Evolutionary conservation across 2,113 vertebrate genomes (phyloP), one percentile per base, ranked within the genome.

Genomic region (Sorex fumeus): DNA sequence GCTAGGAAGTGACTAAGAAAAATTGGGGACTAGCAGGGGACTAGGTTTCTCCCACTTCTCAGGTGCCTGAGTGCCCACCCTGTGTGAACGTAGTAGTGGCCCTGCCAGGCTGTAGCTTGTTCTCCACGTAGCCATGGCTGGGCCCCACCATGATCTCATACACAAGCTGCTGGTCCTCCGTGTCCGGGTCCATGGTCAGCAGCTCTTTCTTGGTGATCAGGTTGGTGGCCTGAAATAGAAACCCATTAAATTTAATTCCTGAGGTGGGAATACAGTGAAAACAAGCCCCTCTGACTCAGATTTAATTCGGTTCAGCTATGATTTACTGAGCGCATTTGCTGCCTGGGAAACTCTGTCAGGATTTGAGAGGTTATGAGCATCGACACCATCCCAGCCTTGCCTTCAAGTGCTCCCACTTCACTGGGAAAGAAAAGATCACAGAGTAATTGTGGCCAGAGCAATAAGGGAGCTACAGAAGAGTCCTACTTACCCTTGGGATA

Each of bases 141-240:
- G 99, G 98, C 67, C 97, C 95, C 0, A 90, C 30, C 0, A 98
- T 99, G 94, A 99, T 95, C 91, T 99, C 98, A 34, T 99, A 99
- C 88, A 98, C 96, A 93, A 99, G 98, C 93, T 99, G 98, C 0
- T 94, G 96, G 87, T 99, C 99, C 3, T 98, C 98, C 0, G 99
- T 99, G 98, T 99, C 99, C 0, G 99, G 99, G 87, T 99, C 99
- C 84, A 98, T 94, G 1, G 98, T 99, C 97, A 99, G 97, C 84
- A 99, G 98, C 97, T 99, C 99, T 96, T 99, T 99, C 98, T 99
- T 99, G 60, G 98, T 98, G 98, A 99, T 99, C 78, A 99, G 91
- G 95, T 98, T 99, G 90, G 98, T 98, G 57, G 99, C 98, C 99
- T 99, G 96, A 45, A 96, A 97, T 82, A 96, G 96, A 98, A 95